phyloP scores from a whole-genome alignment of 2,113 vertebrate species.

The Calonectris borealis region DNA sequence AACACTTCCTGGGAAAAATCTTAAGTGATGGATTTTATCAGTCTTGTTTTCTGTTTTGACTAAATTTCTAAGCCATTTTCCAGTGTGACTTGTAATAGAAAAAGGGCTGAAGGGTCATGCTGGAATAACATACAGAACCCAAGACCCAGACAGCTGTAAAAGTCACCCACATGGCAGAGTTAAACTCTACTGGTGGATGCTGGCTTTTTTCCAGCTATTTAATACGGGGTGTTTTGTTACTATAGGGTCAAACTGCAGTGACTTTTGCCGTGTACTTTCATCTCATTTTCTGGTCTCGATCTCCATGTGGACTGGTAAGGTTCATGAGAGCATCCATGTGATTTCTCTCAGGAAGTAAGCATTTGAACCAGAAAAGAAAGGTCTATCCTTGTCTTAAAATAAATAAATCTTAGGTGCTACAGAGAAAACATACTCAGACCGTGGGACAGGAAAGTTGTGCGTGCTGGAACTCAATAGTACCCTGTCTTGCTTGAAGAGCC shows the following conservation, averaged over 20 bases:
- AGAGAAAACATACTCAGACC: not conserved
- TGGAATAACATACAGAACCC: conserved; percentile 13
- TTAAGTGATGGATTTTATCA: not conserved
- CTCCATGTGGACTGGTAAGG: not conserved
- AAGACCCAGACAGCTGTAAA: not conserved
- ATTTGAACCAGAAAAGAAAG: conserved; percentile 40
- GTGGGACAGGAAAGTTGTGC: not conserved
- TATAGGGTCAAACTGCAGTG: not conserved
- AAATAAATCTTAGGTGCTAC: conserved; percentile 10
- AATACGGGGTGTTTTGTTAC: conserved; percentile 32
- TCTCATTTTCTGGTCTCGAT: not conserved
- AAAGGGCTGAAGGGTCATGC: not conserved
- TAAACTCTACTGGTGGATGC: not conserved
- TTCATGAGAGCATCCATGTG: not conserved
- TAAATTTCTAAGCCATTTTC: not conserved
- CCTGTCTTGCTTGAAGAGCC: not conserved
- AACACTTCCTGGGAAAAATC: not conserved
- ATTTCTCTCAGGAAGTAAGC: conserved; percentile 20
- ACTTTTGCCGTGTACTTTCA: not conserved
- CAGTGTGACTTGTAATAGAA: not conserved
- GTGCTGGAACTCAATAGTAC: not conserved
- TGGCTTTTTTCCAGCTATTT: not conserved
- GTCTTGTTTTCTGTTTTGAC: not conserved
- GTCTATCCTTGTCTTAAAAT: not conserved
- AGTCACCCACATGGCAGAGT: not conserved